phyloP scores from a whole-genome alignment of 2,797 vertebrate species.

The Sebastolobus altivelis region DNA sequence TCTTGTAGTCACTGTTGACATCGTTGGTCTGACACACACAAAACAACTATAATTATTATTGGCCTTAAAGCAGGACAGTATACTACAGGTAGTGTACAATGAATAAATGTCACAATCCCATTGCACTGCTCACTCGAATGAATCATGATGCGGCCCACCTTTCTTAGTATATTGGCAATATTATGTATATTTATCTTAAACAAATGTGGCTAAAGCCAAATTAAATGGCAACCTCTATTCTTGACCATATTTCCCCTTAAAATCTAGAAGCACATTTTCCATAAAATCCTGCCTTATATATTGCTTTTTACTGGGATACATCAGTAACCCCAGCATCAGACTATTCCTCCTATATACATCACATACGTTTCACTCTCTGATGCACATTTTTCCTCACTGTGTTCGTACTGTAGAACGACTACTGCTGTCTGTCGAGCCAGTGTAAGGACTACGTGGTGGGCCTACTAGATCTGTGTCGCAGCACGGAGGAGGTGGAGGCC shows the following conservation, averaged over 20 bases:
- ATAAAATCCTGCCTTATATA: not conserved
- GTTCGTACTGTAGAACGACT: constrained; percentile 89
- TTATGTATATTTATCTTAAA: not conserved
- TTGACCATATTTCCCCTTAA: not conserved
- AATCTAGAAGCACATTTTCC: not conserved
- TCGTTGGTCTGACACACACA: constrained; percentile 3
- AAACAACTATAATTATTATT: not conserved
- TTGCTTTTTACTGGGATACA: not conserved
- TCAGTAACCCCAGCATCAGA: not conserved
- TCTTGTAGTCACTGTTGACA: constrained; percentile 12
- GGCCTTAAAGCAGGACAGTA: not conserved
- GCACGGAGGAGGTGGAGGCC: constrained; percentile 98
- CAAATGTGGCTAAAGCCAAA: not conserved
- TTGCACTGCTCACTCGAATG: not conserved
- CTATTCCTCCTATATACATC: not conserved
- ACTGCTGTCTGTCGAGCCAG: constrained; percentile 95
- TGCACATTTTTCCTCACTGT: not conserved
- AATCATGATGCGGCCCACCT: not conserved
- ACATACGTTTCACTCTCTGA: not conserved
- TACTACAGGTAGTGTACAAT: not conserved
- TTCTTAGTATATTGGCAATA: not conserved
- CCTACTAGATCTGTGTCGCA: constrained; percentile 96
- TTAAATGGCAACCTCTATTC: not conserved
- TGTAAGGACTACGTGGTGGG: constrained; percentile 99
- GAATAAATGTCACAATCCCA: constrained; percentile 1